Evolutionary conservation across 2,113 vertebrate species (phyloP).

Genomic region (Vulpes ferrilata): DNA sequence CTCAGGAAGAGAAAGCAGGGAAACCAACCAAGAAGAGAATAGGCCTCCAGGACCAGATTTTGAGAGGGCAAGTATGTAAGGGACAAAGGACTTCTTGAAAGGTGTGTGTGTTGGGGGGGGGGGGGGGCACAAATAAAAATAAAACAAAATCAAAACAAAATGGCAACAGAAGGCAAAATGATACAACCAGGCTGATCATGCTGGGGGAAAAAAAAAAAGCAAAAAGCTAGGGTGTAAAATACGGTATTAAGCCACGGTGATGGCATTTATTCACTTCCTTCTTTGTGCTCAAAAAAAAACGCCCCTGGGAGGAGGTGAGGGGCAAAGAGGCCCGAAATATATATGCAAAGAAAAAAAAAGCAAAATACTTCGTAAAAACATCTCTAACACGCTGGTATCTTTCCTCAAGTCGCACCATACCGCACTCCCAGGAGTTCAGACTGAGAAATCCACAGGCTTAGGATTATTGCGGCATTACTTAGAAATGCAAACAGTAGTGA

Average conservation of each 20-base stretch:
- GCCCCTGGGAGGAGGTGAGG: background rate
- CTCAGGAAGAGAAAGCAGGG: background rate
- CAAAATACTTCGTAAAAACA: background rate
- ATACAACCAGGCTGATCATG: background rate
- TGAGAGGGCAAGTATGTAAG: background rate
- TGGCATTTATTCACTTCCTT: background rate
- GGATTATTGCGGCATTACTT: background rate
- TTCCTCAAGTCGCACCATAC: background rate
- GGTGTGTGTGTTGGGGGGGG: fast-evolving
- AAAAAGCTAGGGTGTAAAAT: background rate
- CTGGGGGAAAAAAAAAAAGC: background rate
- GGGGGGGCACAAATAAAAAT: background rate
- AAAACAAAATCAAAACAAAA: background rate
- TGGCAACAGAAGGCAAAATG: background rate
- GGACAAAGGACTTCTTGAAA: background rate
- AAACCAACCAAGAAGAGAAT: background rate
- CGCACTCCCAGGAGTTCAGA: background rate
- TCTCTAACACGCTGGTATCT: background rate
- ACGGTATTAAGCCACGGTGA: background rate
- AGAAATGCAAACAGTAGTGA: background rate
- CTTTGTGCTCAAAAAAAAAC: background rate
- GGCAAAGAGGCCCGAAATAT: background rate
- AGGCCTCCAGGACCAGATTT: background rate
- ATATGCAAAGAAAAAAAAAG: background rate
- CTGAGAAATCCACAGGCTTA: background rate